phyloP scores from a whole-genome alignment of 2,888 invertebrate species.

The Aphodius granarius region DNA sequence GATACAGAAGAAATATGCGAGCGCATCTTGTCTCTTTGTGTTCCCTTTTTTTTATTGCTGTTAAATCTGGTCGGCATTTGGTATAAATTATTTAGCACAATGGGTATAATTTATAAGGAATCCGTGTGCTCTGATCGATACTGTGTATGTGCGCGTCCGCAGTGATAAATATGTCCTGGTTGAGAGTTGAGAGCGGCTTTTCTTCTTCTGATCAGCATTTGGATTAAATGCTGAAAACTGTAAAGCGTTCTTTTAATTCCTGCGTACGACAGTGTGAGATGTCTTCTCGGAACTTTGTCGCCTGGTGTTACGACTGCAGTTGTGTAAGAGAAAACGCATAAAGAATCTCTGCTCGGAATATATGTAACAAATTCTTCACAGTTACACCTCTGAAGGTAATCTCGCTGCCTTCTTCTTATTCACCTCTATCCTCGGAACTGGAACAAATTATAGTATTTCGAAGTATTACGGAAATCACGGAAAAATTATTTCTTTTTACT shows the following conservation, averaged over 20 bases:
- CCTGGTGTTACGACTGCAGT: background rate
- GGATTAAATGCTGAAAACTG: constrained; percentile 49
- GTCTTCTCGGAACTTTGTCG: background rate
- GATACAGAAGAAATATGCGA: background rate
- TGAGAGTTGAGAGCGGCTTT: constrained; percentile 37
- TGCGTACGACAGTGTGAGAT: constrained; percentile 39
- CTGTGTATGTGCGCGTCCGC: constrained; percentile 35
- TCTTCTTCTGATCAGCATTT: constrained; percentile 45
- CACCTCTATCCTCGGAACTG: background rate
- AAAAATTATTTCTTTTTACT: too few species aligned
- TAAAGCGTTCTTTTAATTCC: constrained; percentile 49
- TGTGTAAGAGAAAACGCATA: background rate
- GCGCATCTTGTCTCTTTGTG: background rate
- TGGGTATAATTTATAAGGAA: constrained; percentile 44
- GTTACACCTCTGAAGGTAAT: background rate
- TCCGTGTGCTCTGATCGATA: constrained; percentile 43
- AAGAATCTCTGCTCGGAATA: background rate
- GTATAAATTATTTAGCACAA: constrained; percentile 20
- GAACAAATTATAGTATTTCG: background rate
- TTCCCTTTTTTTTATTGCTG: background rate
- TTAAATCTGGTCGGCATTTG: constrained; percentile 1
- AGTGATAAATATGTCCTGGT: constrained; percentile 43
- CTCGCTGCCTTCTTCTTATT: background rate
- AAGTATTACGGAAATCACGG: too few species aligned
- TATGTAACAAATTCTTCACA: background rate